A percentile compares a stretch with the other conserved stretches of the same genome.
phyloP scores from a whole-genome alignment of 2,797 vertebrate species.

The Amblyraja radiata region DNA sequence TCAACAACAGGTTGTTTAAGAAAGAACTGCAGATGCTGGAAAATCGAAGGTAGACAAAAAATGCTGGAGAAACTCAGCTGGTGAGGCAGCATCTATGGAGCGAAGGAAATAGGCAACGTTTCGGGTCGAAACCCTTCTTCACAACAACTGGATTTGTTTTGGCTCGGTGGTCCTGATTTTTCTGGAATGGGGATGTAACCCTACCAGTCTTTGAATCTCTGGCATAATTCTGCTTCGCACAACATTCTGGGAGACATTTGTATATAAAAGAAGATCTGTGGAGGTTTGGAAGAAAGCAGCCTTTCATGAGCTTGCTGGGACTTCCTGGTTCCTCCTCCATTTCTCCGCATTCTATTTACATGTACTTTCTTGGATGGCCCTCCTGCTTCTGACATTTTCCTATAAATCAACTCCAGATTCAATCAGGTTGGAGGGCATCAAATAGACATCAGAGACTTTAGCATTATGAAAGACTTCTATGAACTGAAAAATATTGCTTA shows the following conservation, averaged over 20 bases:
- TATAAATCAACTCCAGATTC: not conserved
- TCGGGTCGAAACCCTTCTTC: too few relatives aligned
- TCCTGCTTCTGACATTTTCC: not conserved
- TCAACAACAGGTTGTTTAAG: not conserved
- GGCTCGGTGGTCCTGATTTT: not conserved
- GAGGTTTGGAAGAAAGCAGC: not conserved
- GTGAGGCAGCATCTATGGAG: too few relatives aligned
- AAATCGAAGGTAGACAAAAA: too few relatives aligned
- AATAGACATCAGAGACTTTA: not conserved
- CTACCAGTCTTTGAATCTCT: not conserved
- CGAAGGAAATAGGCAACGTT: too few relatives aligned
- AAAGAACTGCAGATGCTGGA: too few relatives aligned
- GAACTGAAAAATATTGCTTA: not conserved
- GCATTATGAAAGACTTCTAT: not conserved
- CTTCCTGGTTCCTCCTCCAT: slow-evolving; percentile 6
- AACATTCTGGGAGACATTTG: not conserved
- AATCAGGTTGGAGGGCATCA: not conserved
- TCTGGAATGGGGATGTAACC: not conserved
- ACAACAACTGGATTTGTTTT: not conserved
- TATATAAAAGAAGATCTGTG: not conserved
- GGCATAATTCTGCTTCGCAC: not conserved
- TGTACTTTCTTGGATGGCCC: not conserved
- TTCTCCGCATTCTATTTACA: not conserved
- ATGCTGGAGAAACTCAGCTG: too few relatives aligned
- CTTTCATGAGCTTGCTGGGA: not conserved